A percentile compares a stretch with the other conserved stretches of the same genome.
Evolutionary conservation across 2,113 vertebrate genomes (phyloP).

Genomic region (Mus pahari): DNA sequence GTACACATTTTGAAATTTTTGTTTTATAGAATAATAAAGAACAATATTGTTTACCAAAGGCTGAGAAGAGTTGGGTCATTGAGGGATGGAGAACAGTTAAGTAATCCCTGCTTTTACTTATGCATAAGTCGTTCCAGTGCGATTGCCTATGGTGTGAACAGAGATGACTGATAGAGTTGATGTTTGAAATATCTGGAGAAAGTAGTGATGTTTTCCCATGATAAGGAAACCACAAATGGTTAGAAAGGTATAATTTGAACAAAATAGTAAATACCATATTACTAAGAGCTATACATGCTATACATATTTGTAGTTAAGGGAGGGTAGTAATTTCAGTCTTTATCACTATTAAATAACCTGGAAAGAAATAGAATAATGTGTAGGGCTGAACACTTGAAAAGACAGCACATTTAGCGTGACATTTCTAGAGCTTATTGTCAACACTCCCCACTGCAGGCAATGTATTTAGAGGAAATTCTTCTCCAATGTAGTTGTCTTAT

Average conservation of each 20-base stretch:
- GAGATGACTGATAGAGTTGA: too few relatives aligned
- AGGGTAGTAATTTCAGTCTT: not conserved
- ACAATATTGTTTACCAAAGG: not conserved
- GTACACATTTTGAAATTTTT: too few relatives aligned
- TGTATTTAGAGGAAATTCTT: not conserved
- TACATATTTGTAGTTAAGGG: not conserved
- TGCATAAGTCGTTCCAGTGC: not conserved
- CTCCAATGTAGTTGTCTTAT: not conserved
- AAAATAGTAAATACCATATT: not conserved
- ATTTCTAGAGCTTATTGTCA: not conserved
- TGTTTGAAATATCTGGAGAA: not conserved
- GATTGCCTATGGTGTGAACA: not conserved
- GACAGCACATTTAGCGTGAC: not conserved
- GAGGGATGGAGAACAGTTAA: not conserved
- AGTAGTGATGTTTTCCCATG: not conserved
- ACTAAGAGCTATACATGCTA: too few relatives aligned
- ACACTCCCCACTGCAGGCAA: not conserved
- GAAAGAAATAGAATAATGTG: not conserved
- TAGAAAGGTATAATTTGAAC: not conserved
- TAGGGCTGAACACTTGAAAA: not conserved
- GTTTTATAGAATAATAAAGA: not conserved
- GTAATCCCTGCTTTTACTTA: fast-evolving
- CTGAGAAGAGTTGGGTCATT: not conserved
- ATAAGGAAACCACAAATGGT: fast-evolving
- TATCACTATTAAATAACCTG: not conserved